phyloP scores from a whole-genome alignment of 2,888 invertebrate species.

The Tachina fera region DNA sequence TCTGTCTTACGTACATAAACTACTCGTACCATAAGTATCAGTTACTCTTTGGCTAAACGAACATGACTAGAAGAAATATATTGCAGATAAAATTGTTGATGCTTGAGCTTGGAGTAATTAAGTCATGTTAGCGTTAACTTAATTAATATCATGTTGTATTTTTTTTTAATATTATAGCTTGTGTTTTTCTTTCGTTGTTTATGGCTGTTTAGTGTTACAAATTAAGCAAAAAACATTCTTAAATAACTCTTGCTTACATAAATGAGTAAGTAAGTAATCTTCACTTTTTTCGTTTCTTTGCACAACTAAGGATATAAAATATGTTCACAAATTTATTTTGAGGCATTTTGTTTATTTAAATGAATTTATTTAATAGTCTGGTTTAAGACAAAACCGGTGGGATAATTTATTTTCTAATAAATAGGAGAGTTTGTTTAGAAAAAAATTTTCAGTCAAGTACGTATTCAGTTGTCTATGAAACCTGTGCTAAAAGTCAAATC shows the following conservation, averaged over 20 bases:
- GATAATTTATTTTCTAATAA: neutral
- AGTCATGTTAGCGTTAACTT: conserved; percentile 54
- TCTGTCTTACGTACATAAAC: neutral
- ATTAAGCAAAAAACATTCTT: conserved; percentile 40
- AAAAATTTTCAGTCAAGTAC: too few relatives aligned
- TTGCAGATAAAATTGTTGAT: conserved; percentile 47
- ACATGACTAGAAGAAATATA: conserved; percentile 12
- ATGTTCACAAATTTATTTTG: conserved; percentile 28
- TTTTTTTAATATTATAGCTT: conserved; percentile 1
- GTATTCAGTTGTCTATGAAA: too few relatives aligned
- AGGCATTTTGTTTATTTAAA: conserved; percentile 2
- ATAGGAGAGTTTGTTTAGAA: neutral
- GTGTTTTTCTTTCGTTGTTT: neutral
- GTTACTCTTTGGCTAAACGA: conserved; percentile 23
- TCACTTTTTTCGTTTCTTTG: conserved; percentile 5
- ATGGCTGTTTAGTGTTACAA: conserved; percentile 39
- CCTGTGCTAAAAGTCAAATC: too few relatives aligned
- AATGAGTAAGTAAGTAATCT: conserved; percentile 21
- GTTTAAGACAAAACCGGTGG: neutral
- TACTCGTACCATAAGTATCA: neutral
- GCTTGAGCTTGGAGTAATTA: conserved; percentile 51
- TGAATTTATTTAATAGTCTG: conserved; percentile 24
- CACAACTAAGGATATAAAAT: neutral
- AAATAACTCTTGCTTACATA: conserved; percentile 18
- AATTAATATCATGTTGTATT: conserved; percentile 53